A percentile compares a stretch with the other conserved stretches of the same genome.
phyloP scores from a whole-genome alignment of 1,140 invertebrate genomes.

The Mamestra configurata region DNA sequence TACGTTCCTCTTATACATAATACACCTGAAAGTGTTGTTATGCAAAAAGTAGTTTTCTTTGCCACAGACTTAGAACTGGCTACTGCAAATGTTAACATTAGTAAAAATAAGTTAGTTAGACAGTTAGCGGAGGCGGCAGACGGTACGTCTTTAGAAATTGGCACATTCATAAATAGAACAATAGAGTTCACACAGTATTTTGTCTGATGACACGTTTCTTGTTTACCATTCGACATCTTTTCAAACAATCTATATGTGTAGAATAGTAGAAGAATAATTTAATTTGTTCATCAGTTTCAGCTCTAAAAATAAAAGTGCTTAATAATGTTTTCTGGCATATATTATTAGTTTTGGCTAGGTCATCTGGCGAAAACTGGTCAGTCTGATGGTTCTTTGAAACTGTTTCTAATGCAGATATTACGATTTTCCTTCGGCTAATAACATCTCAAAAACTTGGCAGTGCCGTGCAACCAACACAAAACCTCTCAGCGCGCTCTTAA shows the following conservation, averaged over 20 bases:
- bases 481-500: constrained; percentile 2
- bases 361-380: not conserved
- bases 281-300: not conserved
- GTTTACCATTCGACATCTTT: not conserved
- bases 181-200: not conserved
- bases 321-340: not conserved
- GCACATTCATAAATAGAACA: not conserved
- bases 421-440: not conserved
- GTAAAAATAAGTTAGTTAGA: not conserved
- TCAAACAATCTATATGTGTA: not conserved
- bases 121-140: not conserved
- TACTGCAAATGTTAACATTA: not conserved
- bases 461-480: constrained; percentile 25
- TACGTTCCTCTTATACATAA: not conserved
- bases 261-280: not conserved
- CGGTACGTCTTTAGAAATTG: not conserved
- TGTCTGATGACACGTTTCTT: not conserved
- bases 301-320: not conserved
- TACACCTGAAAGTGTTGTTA: not conserved
- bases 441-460: constrained; percentile 7
- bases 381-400: not conserved
- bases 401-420: not conserved
- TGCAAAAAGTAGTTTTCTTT: not conserved
- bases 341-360: not conserved
- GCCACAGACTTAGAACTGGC: not conserved